A percentile compares a stretch with the other conserved stretches of the same genome.
phyloP scores from a whole-genome alignment of 2,113 vertebrate species.

The Carlito syrichta region DNA sequence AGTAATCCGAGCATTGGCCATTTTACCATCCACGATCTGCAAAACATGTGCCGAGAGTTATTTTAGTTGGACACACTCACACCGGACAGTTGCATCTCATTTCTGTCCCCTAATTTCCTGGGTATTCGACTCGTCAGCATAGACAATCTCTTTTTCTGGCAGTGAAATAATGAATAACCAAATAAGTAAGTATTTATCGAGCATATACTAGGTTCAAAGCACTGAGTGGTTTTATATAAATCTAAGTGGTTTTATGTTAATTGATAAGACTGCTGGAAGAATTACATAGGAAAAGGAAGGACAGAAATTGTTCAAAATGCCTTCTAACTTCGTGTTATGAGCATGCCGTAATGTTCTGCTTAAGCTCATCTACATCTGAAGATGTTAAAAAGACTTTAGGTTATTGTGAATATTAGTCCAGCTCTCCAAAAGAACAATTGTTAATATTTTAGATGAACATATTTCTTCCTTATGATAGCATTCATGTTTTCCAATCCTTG shows the following conservation, averaged over 20 bases:
- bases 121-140: neutral
- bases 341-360: neutral
- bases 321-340: neutral
- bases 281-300: neutral
- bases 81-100: neutral
- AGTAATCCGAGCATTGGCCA: slow-evolving; percentile 82
- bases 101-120: neutral
- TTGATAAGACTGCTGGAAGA: too few relatives aligned
- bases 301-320: neutral
- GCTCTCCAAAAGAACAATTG: neutral
- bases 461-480: neutral
- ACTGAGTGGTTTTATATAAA: neutral
- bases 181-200: neutral
- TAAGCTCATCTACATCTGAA: neutral
- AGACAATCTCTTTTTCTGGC: neutral
- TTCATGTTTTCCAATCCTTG: neutral
- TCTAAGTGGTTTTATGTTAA: neutral
- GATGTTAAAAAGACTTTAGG: neutral
- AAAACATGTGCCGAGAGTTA: slow-evolving; percentile 51
- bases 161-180: neutral
- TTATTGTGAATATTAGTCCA: too few relatives aligned
- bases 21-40: slow-evolving; percentile 83
- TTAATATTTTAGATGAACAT: neutral
- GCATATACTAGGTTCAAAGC: neutral
- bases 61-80: accelerated